Evolutionary conservation across 2,113 vertebrate genomes (phyloP).

Genomic region (Prionailurus bengalensis): DNA sequence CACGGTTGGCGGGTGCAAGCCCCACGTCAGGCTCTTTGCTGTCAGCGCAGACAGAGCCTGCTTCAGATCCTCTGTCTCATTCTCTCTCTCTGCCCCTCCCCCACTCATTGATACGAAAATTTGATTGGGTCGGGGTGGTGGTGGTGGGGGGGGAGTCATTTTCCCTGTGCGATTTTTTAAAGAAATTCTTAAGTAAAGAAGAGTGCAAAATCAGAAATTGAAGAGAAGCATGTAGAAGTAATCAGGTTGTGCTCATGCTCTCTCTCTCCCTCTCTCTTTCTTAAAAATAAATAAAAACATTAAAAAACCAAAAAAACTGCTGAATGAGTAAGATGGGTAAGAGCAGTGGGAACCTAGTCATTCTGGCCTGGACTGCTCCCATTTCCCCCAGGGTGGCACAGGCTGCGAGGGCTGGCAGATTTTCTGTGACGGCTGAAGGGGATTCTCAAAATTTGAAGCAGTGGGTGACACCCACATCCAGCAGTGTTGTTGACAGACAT

Average conservation of each 20-base stretch:
- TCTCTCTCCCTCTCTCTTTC: too few species aligned
- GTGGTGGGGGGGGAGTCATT: neutral
- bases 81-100: too few species aligned
- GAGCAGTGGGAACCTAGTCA: neutral
- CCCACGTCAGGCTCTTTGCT: too few species aligned
- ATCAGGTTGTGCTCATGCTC: neutral
- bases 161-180: slow-evolving; percentile 30
- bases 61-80: too few species aligned
- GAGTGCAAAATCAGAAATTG: neutral
- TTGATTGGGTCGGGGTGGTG: neutral
- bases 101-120: slow-evolving; percentile 16
- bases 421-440: neutral
- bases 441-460: neutral
- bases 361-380: too few species aligned
- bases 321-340: neutral
- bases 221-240: slow-evolving; percentile 3
- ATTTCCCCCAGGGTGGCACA: fast-evolving
- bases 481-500: fast-evolving
- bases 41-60: too few species aligned
- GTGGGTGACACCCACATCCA: neutral
- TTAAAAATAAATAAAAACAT: too few species aligned
- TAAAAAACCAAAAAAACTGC: neutral
- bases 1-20: too few species aligned
- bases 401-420: too few species aligned
- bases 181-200: neutral